Conservation (phyloP, 37 sponge, comb jelly and placozoan genomes). For the Geodia barretti region DNA sequence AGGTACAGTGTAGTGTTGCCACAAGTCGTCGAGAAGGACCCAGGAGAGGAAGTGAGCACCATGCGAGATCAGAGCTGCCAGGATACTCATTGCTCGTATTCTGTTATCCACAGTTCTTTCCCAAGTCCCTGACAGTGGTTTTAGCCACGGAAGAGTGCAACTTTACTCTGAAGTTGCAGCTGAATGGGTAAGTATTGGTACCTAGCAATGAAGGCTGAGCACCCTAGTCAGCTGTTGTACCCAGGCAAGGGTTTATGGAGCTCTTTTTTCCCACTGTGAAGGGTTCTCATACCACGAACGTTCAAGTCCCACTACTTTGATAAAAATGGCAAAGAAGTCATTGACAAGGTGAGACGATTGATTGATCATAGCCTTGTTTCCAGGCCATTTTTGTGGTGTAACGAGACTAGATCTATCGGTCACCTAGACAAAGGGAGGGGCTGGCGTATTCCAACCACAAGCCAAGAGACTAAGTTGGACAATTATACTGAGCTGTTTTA, state of each 20-base stretch:
- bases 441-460: too few relatives aligned
- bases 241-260: too few relatives aligned
- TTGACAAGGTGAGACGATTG: slow-evolving; percentile 11
- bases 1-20: slow-evolving; percentile 43
- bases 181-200: slow-evolving; percentile 24
- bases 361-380: too few relatives aligned
- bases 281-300: background rate
- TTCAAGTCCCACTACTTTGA: slow-evolving; percentile 37
- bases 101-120: slow-evolving; percentile 7
- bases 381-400: too few relatives aligned
- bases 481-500: too few relatives aligned
- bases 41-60: background rate
- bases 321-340: slow-evolving; percentile 32
- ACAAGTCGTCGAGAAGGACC: slow-evolving; percentile 15
- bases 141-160: background rate
- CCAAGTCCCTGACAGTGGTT: background rate
- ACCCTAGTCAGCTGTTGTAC: too few relatives aligned
- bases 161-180: slow-evolving; percentile 10
- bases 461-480: too few relatives aligned
- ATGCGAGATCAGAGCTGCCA: too few relatives aligned
- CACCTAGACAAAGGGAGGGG: too few relatives aligned
- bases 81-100: too few relatives aligned
- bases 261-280: background rate
- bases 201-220: too few relatives aligned
- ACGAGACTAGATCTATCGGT: too few relatives aligned